These are phyloP conservation scores for Cuniculus paca DNA, from an alignment of 2,797 vertebrate species.

Conservation along the genomic window DNA sequence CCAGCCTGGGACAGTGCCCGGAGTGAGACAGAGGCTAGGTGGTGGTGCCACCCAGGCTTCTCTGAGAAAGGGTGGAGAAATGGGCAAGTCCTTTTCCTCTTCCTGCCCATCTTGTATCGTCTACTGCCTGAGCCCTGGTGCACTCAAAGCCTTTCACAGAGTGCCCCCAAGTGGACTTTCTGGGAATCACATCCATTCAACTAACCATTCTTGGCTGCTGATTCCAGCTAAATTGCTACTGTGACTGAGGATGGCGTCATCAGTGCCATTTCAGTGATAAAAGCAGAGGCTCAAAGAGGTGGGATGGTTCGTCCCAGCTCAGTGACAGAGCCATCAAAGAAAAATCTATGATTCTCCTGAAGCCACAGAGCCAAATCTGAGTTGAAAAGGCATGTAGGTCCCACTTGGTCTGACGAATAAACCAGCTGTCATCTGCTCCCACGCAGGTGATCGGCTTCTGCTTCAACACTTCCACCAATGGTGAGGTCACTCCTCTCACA, in stretches of 20 bases:
- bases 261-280: background rate
- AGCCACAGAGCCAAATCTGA: background rate
- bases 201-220: background rate
- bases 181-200: background rate
- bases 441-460: background rate
- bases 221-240: background rate
- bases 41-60: background rate
- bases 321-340: background rate
- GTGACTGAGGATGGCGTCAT: background rate
- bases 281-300: background rate
- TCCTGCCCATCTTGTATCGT: background rate
- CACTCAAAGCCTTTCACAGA: constrained; percentile 27
- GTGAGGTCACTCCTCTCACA: background rate
- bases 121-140: accelerated
- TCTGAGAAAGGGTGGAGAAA: background rate
- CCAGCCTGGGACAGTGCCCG: background rate
- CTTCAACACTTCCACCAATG: background rate
- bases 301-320: background rate
- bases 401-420: background rate
- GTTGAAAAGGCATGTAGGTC: background rate
- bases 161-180: constrained; percentile 41
- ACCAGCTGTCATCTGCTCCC: background rate
- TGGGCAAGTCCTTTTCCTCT: background rate
- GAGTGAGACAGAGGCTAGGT: background rate
- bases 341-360: background rate